Evolutionary conservation across 1,140 invertebrate species (phyloP).

Genomic region (Halesus radiatus): DNA sequence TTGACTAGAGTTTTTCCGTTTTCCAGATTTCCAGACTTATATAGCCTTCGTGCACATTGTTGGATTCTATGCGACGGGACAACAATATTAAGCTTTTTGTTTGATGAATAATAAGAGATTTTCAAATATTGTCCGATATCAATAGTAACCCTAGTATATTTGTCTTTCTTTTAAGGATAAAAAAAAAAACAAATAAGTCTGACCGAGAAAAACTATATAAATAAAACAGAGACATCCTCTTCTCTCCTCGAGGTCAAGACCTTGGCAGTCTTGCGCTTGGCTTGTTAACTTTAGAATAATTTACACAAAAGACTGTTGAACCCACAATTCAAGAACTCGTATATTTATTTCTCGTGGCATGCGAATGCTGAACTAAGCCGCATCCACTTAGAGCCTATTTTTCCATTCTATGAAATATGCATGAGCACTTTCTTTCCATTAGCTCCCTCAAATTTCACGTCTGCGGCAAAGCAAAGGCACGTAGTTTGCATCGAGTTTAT

Average conservation of each 20-base stretch:
- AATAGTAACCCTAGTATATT: too few relatives aligned
- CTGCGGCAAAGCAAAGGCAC: not conserved
- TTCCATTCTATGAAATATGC: not conserved
- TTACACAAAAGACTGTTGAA: not conserved
- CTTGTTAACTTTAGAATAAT: slow-evolving; percentile 3
- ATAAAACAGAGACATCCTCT: not conserved
- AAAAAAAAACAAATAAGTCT: too few relatives aligned
- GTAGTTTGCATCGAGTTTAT: not conserved
- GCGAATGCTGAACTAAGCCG: not conserved
- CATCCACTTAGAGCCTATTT: not conserved
- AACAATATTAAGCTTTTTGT: too few relatives aligned
- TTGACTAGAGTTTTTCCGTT: too few relatives aligned
- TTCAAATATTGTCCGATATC: too few relatives aligned
- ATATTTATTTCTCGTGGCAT: not conserved
- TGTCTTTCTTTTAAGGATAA: too few relatives aligned
- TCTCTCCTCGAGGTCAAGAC: slow-evolving; percentile 6
- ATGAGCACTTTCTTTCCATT: too few relatives aligned
- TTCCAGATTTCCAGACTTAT: too few relatives aligned
- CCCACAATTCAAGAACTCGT: not conserved
- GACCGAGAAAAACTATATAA: too few relatives aligned
- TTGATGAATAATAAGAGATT: too few relatives aligned
- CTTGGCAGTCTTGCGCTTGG: not conserved
- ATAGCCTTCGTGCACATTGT: too few relatives aligned
- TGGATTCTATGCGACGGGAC: too few relatives aligned
- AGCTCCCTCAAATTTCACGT: not conserved